A percentile compares a stretch with the other conserved stretches of the same genome.
Conservation (phyloP, 2,113 vertebrate species). For the Aspidoscelis tigris region DNA sequence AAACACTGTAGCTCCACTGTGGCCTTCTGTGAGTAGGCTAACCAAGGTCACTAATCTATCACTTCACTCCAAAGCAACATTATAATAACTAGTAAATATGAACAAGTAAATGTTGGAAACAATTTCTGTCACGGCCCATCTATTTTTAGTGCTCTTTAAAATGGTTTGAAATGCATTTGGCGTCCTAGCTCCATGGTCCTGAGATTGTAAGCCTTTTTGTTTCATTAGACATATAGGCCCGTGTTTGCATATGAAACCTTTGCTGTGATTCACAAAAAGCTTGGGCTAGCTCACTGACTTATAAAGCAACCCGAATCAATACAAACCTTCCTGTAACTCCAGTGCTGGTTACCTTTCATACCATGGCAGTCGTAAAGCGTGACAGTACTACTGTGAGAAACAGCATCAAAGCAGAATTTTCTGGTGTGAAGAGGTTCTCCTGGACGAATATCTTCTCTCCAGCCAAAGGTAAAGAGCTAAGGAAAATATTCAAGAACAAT, state of each 20-base stretch:
- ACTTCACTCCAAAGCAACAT: not conserved
- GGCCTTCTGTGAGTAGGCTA: conserved; percentile 3
- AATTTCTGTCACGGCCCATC: conserved; percentile 37
- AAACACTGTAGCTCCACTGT: not conserved
- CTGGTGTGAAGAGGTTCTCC: conserved; percentile 89
- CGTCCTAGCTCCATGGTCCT: conserved; percentile 56
- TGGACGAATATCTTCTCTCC: conserved; percentile 89
- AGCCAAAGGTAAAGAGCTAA: conserved; percentile 91
- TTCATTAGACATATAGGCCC: conserved; percentile 35
- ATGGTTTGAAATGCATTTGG: conserved; percentile 45
- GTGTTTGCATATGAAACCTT: conserved; percentile 20
- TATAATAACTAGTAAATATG: conserved; percentile 9
- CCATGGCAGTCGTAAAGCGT: conserved; percentile 90
- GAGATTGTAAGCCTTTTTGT: conserved; percentile 44
- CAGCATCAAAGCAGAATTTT: conserved; percentile 88
- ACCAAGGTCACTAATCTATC: conserved; percentile 13
- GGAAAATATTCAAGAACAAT: conserved; percentile 35
- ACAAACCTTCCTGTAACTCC: conserved; percentile 87
- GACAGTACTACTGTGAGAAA: conserved; percentile 83
- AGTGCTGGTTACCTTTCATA: conserved; percentile 91
- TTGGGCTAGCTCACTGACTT: conserved; percentile 5
- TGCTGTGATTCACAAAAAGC: not conserved
- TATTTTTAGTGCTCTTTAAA: conserved; percentile 51
- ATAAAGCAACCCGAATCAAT: conserved; percentile 24
- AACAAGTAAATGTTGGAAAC: conserved; percentile 5